These are phyloP conservation scores for Graphium colonna DNA, from an alignment of 2,888 invertebrate species.

Conservation along the genomic window DNA sequence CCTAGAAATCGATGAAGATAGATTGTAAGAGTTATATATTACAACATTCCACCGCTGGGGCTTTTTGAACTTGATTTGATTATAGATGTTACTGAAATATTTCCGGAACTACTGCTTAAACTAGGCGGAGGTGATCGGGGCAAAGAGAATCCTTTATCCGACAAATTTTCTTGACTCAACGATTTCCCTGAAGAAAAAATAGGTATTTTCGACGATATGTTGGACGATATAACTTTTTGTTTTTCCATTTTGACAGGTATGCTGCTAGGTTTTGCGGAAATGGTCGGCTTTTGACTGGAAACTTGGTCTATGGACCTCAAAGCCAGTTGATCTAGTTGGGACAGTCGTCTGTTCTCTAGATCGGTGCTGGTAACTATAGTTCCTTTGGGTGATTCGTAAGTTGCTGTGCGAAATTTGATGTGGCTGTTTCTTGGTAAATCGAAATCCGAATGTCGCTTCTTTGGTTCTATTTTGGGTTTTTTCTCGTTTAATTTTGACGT, in stretches of 20 bases:
- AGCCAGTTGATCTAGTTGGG: conserved; percentile 75
- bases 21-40: no score
- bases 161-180: conserved; percentile 70
- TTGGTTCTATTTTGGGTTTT: conserved; percentile 69
- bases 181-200: conserved; percentile 74
- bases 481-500: conserved; percentile 61
- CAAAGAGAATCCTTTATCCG: conserved; percentile 60
- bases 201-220: conserved; percentile 75
- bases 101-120: conserved; percentile 63
- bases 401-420: conserved; percentile 82
- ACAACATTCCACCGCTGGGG: conserved; percentile 62
- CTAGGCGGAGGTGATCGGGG: conserved; percentile 64
- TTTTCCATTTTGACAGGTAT: conserved; percentile 71
- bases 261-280: conserved; percentile 69
- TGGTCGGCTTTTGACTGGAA: conserved; percentile 52
- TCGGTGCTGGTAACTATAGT: conserved; percentile 77
- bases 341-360: conserved; percentile 76
- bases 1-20: no score
- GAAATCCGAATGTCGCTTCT: conserved; percentile 75
- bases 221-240: conserved; percentile 40
- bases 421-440: conserved; percentile 77
- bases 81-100: conserved; percentile 79
- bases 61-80: conserved; percentile 81
- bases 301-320: conserved; percentile 46
- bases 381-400: conserved; percentile 80